Percentiles rank a stretch among this genome's conserved stretches.
These are phyloP conservation scores for Pterobdella sp. DNA, from an alignment of 2,888 invertebrate species.

Conservation along the genomic window DNA sequence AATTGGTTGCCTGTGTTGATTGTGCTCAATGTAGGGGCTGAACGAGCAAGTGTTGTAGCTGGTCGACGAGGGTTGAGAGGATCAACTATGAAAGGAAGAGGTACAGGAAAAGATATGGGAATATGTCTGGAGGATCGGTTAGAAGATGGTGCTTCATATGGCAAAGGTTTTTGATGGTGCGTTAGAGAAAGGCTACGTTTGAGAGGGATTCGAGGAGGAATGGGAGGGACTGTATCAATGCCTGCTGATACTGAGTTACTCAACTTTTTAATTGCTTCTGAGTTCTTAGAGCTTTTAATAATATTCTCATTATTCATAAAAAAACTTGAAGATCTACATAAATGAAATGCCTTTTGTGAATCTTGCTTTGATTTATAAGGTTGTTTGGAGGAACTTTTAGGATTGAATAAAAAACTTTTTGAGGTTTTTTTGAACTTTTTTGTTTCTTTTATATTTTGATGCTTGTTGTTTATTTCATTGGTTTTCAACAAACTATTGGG, in stretches of 20 bases:
- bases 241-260: slow-evolving; percentile 4
- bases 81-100: slow-evolving; percentile 21
- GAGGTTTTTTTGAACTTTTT: neutral
- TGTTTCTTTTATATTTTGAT: neutral
- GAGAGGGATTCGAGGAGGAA: slow-evolving; percentile 28
- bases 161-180: slow-evolving; percentile 17
- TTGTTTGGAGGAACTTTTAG: neutral
- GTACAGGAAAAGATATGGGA: neutral
- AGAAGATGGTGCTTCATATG: slow-evolving; percentile 10
- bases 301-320: slow-evolving; percentile 2
- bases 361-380: slow-evolving; percentile 6
- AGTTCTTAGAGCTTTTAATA: neutral
- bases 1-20: slow-evolving; percentile 22
- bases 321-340: slow-evolving; percentile 8
- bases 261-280: neutral
- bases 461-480: neutral
- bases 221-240: slow-evolving; percentile 16
- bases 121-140: slow-evolving; percentile 14
- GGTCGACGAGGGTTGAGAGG: slow-evolving; percentile 22
- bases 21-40: slow-evolving; percentile 28
- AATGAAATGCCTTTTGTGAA: neutral
- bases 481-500: slow-evolving; percentile 3
- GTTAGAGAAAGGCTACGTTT: slow-evolving; percentile 25
- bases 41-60: slow-evolving; percentile 24
- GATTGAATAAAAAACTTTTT: neutral